phyloP scores from a whole-genome alignment of 2,113 vertebrate genomes.

The Melierax canorus region DNA sequence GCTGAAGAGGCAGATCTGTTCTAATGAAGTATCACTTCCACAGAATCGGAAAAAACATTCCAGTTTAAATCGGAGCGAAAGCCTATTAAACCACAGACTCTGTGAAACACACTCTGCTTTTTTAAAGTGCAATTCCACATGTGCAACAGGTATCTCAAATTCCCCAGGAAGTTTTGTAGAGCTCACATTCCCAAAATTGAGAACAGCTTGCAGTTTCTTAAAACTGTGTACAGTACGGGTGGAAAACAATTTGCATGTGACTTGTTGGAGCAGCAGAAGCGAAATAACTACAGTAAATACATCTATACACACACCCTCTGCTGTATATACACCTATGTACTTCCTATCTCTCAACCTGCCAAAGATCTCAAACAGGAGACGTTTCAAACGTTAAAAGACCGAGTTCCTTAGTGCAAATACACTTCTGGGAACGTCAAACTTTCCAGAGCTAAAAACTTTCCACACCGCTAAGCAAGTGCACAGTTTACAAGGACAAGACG shows the following conservation, averaged over 20 bases:
- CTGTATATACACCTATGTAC: accelerated
- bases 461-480: accelerated
- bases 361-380: not conserved
- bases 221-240: not conserved
- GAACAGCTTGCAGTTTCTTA: not conserved
- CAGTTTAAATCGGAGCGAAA: not conserved
- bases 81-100: not conserved
- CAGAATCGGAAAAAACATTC: not conserved
- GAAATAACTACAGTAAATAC: not conserved
- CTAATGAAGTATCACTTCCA: not conserved
- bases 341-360: not conserved
- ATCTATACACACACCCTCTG: not conserved
- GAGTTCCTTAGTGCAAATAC: not conserved
- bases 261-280: not conserved
- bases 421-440: not conserved
- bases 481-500: not conserved
- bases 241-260: not conserved
- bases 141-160: not conserved
- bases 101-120: not conserved
- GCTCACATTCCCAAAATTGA: not conserved
- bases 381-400: not conserved
- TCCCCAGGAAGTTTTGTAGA: not conserved
- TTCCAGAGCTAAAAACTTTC: not conserved
- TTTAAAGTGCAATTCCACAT: not conserved
- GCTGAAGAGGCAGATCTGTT: not conserved